These are phyloP conservation scores for Mustela lutreola DNA, from an alignment of 2,113 vertebrate genomes.

Conservation along the genomic window DNA sequence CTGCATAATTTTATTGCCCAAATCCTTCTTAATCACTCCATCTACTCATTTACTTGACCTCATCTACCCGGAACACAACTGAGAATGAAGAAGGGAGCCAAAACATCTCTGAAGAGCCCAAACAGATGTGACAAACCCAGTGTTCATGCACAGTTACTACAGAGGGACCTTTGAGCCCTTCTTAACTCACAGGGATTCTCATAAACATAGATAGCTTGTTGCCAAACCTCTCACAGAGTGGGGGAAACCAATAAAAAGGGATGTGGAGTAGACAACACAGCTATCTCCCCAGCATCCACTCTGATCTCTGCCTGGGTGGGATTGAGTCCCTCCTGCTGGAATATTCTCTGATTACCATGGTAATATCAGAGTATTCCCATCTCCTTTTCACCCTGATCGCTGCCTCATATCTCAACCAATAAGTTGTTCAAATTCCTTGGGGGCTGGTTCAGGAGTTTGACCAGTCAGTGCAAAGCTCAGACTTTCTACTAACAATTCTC, in stretches of 20 bases:
- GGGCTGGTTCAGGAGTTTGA: neutral
- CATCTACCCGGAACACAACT: conserved; percentile 1
- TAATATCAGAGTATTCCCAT: neutral
- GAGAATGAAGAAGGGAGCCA: neutral
- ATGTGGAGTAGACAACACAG: neutral
- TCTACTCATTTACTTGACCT: neutral
- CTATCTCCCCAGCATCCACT: neutral
- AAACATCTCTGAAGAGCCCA: neutral
- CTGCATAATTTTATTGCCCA: neutral
- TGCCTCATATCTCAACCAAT: neutral
- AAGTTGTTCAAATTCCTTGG: neutral
- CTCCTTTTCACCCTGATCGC: neutral
- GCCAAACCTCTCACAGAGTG: neutral
- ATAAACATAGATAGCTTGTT: neutral
- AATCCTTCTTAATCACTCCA: conserved; percentile 27
- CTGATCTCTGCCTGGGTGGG: neutral
- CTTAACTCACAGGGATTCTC: conserved; percentile 12
- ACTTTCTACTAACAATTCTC: conserved; percentile 30
- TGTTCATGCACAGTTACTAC: neutral
- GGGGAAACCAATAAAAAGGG: neutral
- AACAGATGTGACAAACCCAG: neutral
- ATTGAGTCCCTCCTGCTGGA: too few relatives aligned
- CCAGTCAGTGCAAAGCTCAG: neutral
- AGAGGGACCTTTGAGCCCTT: neutral
- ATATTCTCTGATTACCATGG: neutral